A percentile compares a stretch with the other conserved stretches of the same genome.
Evolutionary conservation across 2,888 invertebrate species (phyloP).

Genomic region (Drosophila mercatorum): DNA sequence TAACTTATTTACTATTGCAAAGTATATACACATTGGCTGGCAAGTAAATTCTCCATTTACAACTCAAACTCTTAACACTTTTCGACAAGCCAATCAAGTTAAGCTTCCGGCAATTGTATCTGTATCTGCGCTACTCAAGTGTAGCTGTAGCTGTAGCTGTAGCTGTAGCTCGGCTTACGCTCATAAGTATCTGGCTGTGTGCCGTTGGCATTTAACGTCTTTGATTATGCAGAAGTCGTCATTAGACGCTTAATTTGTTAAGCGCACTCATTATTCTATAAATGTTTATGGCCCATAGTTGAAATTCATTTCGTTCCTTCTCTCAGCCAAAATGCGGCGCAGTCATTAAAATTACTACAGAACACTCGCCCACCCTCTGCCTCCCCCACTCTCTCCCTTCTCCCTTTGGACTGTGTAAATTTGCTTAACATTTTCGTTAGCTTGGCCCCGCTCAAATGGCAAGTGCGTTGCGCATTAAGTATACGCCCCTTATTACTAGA

Average conservation of each 20-base stretch:
- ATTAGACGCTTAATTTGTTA: constrained; percentile 55
- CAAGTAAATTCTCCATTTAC: background rate
- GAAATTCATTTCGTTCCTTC: constrained; percentile 56
- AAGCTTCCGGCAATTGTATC: background rate
- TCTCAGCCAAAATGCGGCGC: constrained; percentile 21
- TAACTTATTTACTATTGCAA: background rate
- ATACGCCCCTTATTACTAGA: constrained; percentile 26
- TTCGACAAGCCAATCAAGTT: background rate
- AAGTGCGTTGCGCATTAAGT: constrained; percentile 21
- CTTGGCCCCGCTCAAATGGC: constrained; percentile 5
- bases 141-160: background rate
- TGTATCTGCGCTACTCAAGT: background rate
- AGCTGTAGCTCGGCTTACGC: constrained; percentile 5
- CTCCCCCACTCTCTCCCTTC: background rate
- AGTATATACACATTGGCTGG: background rate
- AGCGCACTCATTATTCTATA: constrained; percentile 50
- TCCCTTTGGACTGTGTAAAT: constrained; percentile 16
- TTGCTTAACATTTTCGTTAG: constrained; percentile 12
- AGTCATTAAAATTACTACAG: constrained; percentile 34
- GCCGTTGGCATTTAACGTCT: background rate
- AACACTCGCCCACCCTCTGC: too few relatives aligned
- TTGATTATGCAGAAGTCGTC: constrained; percentile 52
- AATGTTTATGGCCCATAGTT: constrained; percentile 55
- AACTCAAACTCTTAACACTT: background rate
- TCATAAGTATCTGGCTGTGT: constrained; percentile 7